Base-by-base conservation (phyloP, 1,140 invertebrate species). In the Oncopodura yosiiana region DNA sequence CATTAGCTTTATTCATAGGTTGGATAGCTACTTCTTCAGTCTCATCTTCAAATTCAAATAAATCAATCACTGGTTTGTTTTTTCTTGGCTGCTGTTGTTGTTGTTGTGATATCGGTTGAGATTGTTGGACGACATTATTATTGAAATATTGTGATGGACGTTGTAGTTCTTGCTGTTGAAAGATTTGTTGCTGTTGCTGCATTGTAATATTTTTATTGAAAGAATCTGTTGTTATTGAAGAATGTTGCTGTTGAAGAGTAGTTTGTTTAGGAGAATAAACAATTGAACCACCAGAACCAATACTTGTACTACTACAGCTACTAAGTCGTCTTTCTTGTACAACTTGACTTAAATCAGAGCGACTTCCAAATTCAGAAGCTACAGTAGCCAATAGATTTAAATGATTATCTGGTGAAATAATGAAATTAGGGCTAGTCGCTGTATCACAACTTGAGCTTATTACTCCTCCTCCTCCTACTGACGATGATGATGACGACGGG, bases 321-420 rank as follows among this genome's bases (percentile, higher is more conserved):
- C 5, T 29, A 9, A n/a, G 4, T 19, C 14, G 26, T 9, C 48
- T 36, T 23, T 27, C 3, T n/a, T 12, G 30, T 34, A 14, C 6
- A 19, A 21, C 29, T 19, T 39, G 36, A 24, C 24, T 38, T 49
- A 32, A 27, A 37, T 57, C 45, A 38, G 37, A 36, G 11, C 39
- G 18, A 19, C 16, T 29, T n/a, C 58, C 62, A 44, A 59, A 58
- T 41, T 64, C 62, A 24, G 61, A 56, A 18, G 62, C 62, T 12
- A 64, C 62, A 21, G 62, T 64, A 21, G 62, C 62, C 24, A 64
- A 42, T 16, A 64, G 42, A 56, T 56, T 49, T 30, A 64, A 48
- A 51, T 58, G 53, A 56, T 51, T 58, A 21, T 60, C 53, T 42
- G 50, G 53, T 29, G 58, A 38, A 29, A 49, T 46, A 14, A 58